Evolutionary conservation across 2,113 vertebrate species (phyloP).

Genomic region (Toxostoma redivivum): DNA sequence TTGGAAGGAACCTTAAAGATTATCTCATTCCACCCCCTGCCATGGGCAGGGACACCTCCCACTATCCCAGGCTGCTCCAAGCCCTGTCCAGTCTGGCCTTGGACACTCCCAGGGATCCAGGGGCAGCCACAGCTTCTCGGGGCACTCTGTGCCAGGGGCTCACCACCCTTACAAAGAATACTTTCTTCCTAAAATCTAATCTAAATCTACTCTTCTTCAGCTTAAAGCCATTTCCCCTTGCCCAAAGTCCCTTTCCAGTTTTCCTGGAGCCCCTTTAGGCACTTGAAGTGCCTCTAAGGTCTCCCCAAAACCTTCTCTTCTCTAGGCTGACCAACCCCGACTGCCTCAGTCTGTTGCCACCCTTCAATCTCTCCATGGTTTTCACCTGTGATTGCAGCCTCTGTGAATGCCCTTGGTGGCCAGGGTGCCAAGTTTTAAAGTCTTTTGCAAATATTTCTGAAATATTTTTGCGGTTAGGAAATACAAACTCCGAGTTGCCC

Average conservation of each 20-base stretch:
- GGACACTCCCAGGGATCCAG: background rate
- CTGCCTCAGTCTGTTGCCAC: background rate
- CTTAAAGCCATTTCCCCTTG: background rate
- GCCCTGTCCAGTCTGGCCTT: fast-evolving
- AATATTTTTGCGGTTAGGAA: background rate
- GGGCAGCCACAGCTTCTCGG: background rate
- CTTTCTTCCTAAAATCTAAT: background rate
- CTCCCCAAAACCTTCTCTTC: background rate
- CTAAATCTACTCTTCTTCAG: background rate
- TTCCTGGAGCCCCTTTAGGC: background rate
- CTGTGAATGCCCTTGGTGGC: background rate
- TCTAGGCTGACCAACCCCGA: background rate
- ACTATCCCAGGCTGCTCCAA: background rate
- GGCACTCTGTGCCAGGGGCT: background rate
- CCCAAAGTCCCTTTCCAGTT: background rate
- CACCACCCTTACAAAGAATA: fast-evolving
- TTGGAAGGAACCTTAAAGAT: background rate
- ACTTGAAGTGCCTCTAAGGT: background rate
- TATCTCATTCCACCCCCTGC: background rate
- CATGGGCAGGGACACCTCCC: background rate
- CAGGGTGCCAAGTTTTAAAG: background rate
- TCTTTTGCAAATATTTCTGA: background rate
- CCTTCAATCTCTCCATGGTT: background rate
- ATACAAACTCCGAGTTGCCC: background rate
- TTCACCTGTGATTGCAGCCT: background rate